phyloP scores from a whole-genome alignment of 2,888 invertebrate species.

The Volucella zonaria region DNA sequence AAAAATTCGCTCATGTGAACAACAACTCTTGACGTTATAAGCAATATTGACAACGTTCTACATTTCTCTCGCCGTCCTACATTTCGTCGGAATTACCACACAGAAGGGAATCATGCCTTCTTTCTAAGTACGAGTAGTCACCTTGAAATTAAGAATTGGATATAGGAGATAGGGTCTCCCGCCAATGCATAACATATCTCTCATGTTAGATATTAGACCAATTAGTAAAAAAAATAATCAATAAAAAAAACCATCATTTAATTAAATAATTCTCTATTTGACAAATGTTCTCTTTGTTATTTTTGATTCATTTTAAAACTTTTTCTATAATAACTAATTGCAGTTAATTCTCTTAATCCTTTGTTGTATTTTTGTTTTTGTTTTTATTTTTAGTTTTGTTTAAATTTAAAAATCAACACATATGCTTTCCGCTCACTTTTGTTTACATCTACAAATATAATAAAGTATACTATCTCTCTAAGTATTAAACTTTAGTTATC shows the following conservation, averaged over 20 bases:
- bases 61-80: too few relatives aligned
- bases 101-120: too few relatives aligned
- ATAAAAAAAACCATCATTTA: slow-evolving; percentile 30
- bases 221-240: neutral
- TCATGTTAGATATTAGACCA: neutral
- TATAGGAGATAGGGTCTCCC: too few relatives aligned
- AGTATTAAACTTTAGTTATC: slow-evolving; percentile 61
- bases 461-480: slow-evolving; percentile 70
- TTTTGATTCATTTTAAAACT: neutral
- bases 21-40: too few relatives aligned
- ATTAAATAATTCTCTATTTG: slow-evolving; percentile 71
- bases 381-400: slow-evolving; percentile 28
- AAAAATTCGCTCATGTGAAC: too few relatives aligned
- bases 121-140: too few relatives aligned
- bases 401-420: slow-evolving; percentile 66
- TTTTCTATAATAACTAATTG: neutral
- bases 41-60: too few relatives aligned
- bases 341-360: neutral
- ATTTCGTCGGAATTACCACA: too few relatives aligned
- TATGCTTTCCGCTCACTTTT: slow-evolving; percentile 51
- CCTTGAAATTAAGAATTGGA: too few relatives aligned
- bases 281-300: slow-evolving; percentile 47
- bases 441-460: slow-evolving; percentile 71
- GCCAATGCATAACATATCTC: neutral
- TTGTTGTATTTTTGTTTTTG: slow-evolving; percentile 34